Evolutionary conservation across 1,140 invertebrate genomes (phyloP).

Genomic region (Drosophila pectinifera): DNA sequence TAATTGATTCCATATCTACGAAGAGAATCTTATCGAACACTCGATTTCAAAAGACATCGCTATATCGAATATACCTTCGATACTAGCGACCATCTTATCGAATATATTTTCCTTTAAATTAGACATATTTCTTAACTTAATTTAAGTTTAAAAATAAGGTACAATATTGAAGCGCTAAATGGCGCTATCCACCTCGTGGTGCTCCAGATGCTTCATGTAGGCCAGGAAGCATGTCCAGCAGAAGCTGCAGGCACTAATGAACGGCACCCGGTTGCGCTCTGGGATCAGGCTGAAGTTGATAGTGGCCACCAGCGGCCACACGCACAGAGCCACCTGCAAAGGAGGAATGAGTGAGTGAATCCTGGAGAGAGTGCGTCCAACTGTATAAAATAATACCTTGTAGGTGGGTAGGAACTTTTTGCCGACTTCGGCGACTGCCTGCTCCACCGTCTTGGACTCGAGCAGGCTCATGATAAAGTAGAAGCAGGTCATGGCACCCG

Average conservation of each 20-base stretch:
- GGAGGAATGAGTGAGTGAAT: background rate
- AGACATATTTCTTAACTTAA: background rate
- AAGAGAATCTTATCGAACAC: background rate
- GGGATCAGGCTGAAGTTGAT: conserved; percentile 92
- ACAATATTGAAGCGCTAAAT: conserved; percentile 27
- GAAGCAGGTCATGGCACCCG: conserved; percentile 92
- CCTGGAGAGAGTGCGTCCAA: too few species aligned
- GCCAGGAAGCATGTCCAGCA: conserved; percentile 95
- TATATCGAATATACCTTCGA: background rate
- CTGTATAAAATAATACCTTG: conserved; percentile 54
- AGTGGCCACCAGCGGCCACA: conserved; percentile 94
- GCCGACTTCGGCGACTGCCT: conserved; percentile 89
- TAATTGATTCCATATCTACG: too few species aligned
- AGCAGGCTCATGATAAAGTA: conserved; percentile 93
- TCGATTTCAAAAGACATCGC: background rate
- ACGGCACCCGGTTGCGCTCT: conserved; percentile 92
- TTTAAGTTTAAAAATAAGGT: background rate
- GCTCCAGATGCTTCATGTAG: conserved; percentile 92
- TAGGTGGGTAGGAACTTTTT: conserved; percentile 93
- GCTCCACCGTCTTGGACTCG: conserved; percentile 89
- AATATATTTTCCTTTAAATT: background rate
- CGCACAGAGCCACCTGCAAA: conserved; percentile 89
- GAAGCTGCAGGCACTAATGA: conserved; percentile 93
- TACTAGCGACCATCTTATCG: too few species aligned
- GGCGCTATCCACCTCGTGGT: conserved; percentile 69